Base-by-base conservation (phyloP, 2,113 vertebrate species). In the Calcarius ornatus region DNA sequence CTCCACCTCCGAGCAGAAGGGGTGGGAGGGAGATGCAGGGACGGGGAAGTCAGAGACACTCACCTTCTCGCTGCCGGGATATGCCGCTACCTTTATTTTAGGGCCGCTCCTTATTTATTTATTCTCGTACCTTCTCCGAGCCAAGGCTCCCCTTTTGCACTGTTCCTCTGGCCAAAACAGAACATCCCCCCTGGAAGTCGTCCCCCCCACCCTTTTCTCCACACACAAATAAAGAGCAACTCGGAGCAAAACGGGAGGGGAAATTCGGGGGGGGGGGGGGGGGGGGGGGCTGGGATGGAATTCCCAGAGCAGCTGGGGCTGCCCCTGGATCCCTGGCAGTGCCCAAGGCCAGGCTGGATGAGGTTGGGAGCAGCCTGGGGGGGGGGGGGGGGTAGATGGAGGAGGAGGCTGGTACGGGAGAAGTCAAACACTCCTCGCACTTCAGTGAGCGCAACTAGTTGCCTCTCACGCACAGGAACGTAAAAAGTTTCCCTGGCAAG, bases 171-270 rank as follows among this genome's bases (percentile, higher is more conserved):
- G 95, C 85, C 71, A 90, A 91, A 90, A 5, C 76, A 81, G 93
- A 63, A 90, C 94, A 96, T 95, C 95, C 96, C 96, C 93, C 85
- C 92, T 81, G 35, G 80, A 54, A 83, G 71, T 68, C 27, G 19
- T 24, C 31, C 20, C 24, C 59, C 61, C 27, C 31, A 47, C 22
- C 12, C 70, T 11, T 57, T 82, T 70, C 57, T 65, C 30, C 61
- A 28, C 84, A 82, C 84, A 94, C 91, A 90, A 91, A 87, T 70
- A 92, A 92, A 93, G 45, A 27, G 21, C 78, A 81, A 76, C 90
- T 73, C 8, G 23, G 86, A 87, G 81, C 54, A 80, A 71, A 71
- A 78, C 77, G 73, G 81, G 85, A 75, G 88, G 80, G 56, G 82
- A 48, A 35, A 71, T 71, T 71, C 30, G 65, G 47, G 33, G 54